phyloP scores from a whole-genome alignment of 2,888 invertebrate genomes.

The Emmelina monodactyla region DNA sequence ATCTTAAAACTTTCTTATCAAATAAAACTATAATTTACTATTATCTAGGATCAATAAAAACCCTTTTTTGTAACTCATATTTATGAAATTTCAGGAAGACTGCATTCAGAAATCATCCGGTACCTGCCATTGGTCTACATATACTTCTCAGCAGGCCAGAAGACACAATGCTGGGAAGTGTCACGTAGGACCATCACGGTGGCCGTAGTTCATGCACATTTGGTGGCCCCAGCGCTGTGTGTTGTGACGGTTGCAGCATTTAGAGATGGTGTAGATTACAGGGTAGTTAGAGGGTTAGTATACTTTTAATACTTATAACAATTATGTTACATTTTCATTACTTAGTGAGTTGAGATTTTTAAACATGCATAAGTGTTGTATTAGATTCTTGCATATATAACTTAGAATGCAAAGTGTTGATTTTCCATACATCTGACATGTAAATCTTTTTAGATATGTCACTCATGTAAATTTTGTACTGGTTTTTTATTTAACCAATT shows the following conservation, averaged over 20 bases:
- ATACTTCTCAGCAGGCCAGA: conserved; percentile 22
- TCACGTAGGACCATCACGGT: conserved; percentile 9
- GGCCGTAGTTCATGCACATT: conserved; percentile 22
- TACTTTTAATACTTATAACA: too few relatives aligned
- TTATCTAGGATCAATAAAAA: not conserved
- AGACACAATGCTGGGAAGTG: not conserved
- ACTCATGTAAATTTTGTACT: not conserved
- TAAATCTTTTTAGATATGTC: too few relatives aligned
- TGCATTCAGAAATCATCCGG: conserved; percentile 23
- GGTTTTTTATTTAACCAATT: not conserved
- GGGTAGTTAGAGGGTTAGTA: conserved; percentile 25
- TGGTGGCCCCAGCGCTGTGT: conserved; percentile 23
- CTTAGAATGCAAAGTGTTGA: too few relatives aligned
- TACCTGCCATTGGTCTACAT: conserved; percentile 23
- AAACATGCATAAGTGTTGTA: too few relatives aligned
- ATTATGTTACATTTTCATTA: too few relatives aligned
- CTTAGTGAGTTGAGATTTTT: too few relatives aligned
- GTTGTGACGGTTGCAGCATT: conserved; percentile 21
- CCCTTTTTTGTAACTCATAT: not conserved
- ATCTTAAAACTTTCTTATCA: not conserved
- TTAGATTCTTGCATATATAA: too few relatives aligned
- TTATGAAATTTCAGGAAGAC: conserved; percentile 21
- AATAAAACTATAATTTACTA: not conserved
- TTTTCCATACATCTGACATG: too few relatives aligned
- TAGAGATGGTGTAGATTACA: conserved; percentile 18